Evolutionary conservation across 2,113 vertebrate species (phyloP).

Genomic region (Heterochromis multidens): DNA sequence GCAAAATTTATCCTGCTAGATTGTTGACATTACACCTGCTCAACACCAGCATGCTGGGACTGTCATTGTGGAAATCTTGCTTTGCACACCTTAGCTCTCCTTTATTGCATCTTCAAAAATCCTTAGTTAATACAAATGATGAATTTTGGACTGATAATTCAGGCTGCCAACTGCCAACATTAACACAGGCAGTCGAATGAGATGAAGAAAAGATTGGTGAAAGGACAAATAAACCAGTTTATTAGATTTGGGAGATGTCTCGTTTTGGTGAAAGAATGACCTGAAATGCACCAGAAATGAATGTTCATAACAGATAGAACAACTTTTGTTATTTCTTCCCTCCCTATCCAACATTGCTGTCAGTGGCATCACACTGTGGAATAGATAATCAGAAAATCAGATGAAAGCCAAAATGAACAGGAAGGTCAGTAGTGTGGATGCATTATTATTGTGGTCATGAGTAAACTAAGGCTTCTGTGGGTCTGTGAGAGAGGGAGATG

Average conservation of each 20-base stretch:
- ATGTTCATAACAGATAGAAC: background rate
- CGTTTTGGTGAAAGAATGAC: background rate
- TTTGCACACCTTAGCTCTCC: background rate
- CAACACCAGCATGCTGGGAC: background rate
- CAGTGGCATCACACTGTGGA: background rate
- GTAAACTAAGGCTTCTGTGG: background rate
- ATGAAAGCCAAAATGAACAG: background rate
- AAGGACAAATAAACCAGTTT: background rate
- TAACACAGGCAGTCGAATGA: background rate
- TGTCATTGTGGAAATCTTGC: background rate
- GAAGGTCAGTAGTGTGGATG: background rate
- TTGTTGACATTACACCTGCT: background rate
- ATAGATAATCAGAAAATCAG: background rate
- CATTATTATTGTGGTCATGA: background rate
- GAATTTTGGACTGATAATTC: background rate
- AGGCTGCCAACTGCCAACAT: fast-evolving
- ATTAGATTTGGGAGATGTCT: background rate
- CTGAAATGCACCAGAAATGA: background rate
- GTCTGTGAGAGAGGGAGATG: background rate
- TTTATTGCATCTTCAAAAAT: background rate
- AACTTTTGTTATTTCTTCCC: background rate
- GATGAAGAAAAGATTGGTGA: background rate
- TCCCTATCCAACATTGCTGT: background rate
- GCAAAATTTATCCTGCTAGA: background rate
- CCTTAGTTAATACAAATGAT: background rate